phyloP scores from a whole-genome alignment of 2,113 vertebrate genomes.

The Neogale vison region DNA sequence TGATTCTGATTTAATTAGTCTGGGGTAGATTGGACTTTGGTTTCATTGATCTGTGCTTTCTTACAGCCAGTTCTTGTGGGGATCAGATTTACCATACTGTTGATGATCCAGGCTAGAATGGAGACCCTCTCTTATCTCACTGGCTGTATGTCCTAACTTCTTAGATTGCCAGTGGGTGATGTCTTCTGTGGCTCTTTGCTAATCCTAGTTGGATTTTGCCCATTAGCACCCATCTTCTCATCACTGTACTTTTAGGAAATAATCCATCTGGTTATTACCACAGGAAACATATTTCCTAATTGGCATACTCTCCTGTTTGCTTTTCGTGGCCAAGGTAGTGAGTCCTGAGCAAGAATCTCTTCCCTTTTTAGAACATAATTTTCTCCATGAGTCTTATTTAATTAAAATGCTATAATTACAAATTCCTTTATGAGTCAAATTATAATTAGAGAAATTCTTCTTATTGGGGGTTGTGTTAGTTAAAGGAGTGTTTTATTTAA shows the following conservation, averaged over 20 bases:
- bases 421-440: neutral
- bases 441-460: conserved; percentile 5
- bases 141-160: neutral
- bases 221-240: neutral
- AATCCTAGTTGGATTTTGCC: neutral
- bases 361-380: neutral
- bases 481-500: neutral
- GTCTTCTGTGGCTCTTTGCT: neutral
- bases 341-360: neutral
- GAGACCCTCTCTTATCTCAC: neutral
- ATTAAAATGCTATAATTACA: conserved; percentile 11
- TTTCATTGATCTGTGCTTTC: neutral
- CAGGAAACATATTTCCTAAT: neutral
- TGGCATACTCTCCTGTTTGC: neutral
- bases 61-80: neutral
- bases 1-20: neutral
- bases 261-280: neutral
- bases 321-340: neutral
- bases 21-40: neutral
- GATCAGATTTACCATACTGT: neutral
- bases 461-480: neutral
- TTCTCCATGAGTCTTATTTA: neutral
- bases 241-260: neutral
- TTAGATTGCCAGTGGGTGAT: neutral
- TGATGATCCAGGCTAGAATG: neutral